A percentile compares a stretch with the other conserved stretches of the same genome.
These are phyloP conservation scores for Diadema setosum DNA, from an alignment of 35 echinoderm and acorn worm genomes.

Conservation along the genomic window DNA sequence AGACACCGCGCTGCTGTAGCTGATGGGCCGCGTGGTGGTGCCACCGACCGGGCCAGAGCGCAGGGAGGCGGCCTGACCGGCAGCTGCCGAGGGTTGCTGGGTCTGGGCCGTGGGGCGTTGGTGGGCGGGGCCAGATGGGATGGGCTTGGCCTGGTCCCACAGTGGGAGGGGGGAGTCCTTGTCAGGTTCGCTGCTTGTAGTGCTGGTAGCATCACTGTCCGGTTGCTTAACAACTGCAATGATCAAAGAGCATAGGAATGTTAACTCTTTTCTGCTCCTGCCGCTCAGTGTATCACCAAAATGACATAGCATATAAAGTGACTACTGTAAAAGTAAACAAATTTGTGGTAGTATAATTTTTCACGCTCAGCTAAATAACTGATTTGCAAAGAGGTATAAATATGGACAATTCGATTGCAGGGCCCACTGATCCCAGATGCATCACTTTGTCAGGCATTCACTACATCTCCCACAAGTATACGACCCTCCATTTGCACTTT, in stretches of 20 bases:
- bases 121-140: conserved; percentile 44
- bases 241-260: neutral
- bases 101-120: conserved; percentile 62
- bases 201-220: conserved; percentile 80
- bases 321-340: too few relatives aligned
- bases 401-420: too few relatives aligned
- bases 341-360: too few relatives aligned
- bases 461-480: too few relatives aligned
- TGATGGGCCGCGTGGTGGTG: conserved; percentile 33
- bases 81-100: conserved; percentile 3
- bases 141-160: conserved; percentile 88
- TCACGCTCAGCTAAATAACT: too few relatives aligned
- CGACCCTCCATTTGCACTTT: too few relatives aligned
- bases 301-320: too few relatives aligned
- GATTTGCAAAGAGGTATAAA: neutral
- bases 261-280: too few relatives aligned
- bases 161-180: conserved; percentile 94
- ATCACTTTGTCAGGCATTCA: too few relatives aligned
- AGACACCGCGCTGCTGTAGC: conserved; percentile 84
- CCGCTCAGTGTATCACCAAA: too few relatives aligned
- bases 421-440: too few relatives aligned
- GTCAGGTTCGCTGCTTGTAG: conserved; percentile 89
- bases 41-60: neutral
- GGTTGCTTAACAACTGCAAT: conserved; percentile 21
- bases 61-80: conserved; percentile 1